Evolutionary conservation across 2,888 invertebrate species (phyloP).

Genomic region (Timema podura): DNA sequence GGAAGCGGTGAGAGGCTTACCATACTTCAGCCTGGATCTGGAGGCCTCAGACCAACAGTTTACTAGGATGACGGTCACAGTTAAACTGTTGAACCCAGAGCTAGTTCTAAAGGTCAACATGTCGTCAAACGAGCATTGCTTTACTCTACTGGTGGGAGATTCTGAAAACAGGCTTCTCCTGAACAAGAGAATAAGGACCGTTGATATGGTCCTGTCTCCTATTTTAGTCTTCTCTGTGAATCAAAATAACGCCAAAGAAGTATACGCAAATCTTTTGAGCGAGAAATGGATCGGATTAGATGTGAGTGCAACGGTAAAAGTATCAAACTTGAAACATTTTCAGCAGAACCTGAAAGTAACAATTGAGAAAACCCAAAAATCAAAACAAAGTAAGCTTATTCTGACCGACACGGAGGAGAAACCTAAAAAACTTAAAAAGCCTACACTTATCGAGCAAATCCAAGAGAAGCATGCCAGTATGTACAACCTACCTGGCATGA

Average conservation of each 20-base stretch:
- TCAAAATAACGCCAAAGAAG: conserved; percentile 45
- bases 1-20: conserved; percentile 58
- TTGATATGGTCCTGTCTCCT: not conserved
- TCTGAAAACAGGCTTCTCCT: conserved; percentile 57
- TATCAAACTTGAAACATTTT: not conserved
- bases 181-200: conserved; percentile 43
- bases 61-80: conserved; percentile 36
- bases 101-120: conserved; percentile 49
- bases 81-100: conserved; percentile 48
- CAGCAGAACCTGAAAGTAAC: not conserved
- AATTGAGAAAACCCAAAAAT: not conserved
- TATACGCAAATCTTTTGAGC: conserved; percentile 56
- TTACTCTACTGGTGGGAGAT: conserved; percentile 62
- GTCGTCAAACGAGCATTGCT: conserved; percentile 51
- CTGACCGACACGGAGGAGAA: too few species aligned
- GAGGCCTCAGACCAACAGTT: conserved; percentile 22
- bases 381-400: not conserved
- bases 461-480: not conserved
- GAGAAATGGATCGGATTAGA: conserved; percentile 47
- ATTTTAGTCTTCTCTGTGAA: conserved; percentile 44
- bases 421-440: not conserved
- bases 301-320: conserved; percentile 16
- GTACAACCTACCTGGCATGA: too few species aligned
- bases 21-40: conserved; percentile 54
- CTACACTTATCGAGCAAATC: not conserved